These are phyloP conservation scores for Chinchilla lanigera DNA, from an alignment of 2,113 vertebrate species.

Conservation along the genomic window DNA sequence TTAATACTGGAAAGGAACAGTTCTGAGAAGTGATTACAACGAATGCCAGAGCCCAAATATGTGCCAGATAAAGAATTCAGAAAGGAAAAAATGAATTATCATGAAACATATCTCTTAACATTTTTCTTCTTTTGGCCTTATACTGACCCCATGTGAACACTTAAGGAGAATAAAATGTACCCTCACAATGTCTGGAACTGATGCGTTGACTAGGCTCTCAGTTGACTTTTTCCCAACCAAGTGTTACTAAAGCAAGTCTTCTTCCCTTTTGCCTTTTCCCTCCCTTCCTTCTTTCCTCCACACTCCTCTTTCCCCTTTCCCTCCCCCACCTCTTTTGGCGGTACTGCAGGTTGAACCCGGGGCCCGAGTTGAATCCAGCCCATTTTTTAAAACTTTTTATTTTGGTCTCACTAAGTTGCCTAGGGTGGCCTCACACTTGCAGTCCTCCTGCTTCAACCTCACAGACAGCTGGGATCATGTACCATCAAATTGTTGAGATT, in stretches of 20 bases:
- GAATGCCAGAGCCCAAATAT: not conserved
- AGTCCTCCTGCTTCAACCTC: not conserved
- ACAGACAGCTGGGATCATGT: not conserved
- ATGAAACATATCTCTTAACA: not conserved
- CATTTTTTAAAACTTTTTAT: not conserved
- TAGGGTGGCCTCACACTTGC: not conserved
- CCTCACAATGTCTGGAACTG: not conserved
- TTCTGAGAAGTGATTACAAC: conserved; percentile 37
- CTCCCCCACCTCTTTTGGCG: not conserved
- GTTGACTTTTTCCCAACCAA: not conserved
- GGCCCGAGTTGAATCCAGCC: not conserved
- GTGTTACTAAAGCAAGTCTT: not conserved
- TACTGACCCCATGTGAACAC: not conserved
- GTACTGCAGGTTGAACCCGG: not conserved
- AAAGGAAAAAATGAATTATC: not conserved
- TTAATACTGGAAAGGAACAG: conserved; percentile 13
- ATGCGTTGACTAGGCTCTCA: not conserved
- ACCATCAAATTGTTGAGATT: not conserved
- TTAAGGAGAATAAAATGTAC: not conserved
- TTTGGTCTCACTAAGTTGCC: not conserved
- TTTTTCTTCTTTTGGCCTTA: not conserved
- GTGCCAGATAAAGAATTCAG: not conserved
- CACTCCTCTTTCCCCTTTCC: not conserved
- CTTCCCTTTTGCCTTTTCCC: not conserved
- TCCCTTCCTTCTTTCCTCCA: not conserved